Evolutionary conservation across 2,888 invertebrate genomes (phyloP).

Genomic region (Gryllus longicercus): DNA sequence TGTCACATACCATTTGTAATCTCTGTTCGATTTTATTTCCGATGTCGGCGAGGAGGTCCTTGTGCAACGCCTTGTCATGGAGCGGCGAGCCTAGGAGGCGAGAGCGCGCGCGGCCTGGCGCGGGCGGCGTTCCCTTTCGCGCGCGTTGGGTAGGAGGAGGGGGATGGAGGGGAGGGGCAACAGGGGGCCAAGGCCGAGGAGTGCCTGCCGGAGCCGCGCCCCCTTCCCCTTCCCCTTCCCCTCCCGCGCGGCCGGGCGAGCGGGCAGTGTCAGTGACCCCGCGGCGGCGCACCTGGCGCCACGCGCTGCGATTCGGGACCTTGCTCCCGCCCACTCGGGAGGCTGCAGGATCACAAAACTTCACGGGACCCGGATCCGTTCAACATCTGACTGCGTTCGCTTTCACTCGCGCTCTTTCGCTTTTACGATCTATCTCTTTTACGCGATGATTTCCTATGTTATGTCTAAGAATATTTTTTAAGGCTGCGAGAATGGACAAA

Average conservation of each 20-base stretch:
- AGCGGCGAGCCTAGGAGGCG: neutral
- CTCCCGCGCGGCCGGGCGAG: neutral
- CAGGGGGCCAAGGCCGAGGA: slow-evolving; percentile 2
- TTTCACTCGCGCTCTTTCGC: too few species aligned
- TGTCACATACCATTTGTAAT: too few species aligned
- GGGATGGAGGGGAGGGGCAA: neutral
- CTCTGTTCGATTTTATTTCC: too few species aligned
- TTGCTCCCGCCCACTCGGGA: too few species aligned
- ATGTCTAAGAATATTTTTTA: too few species aligned
- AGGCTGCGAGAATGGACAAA: too few species aligned
- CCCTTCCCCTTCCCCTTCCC: neutral
- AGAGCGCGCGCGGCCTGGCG: neutral
- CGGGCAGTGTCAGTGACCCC: neutral
- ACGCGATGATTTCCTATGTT: too few species aligned
- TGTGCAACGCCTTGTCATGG: neutral
- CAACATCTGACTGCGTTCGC: too few species aligned
- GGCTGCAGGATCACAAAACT: too few species aligned
- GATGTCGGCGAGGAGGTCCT: too few species aligned
- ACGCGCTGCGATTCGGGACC: neutral
- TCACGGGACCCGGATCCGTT: too few species aligned
- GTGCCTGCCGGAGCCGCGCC: neutral
- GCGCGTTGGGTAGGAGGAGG: neutral
- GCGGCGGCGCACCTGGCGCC: neutral
- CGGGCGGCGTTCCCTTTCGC: neutral
- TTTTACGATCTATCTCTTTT: too few species aligned